Evolutionary conservation across 2,797 vertebrate species (phyloP), one percentile per base, ranked within the genome.

Genomic region (Nyctalus aviator): DNA sequence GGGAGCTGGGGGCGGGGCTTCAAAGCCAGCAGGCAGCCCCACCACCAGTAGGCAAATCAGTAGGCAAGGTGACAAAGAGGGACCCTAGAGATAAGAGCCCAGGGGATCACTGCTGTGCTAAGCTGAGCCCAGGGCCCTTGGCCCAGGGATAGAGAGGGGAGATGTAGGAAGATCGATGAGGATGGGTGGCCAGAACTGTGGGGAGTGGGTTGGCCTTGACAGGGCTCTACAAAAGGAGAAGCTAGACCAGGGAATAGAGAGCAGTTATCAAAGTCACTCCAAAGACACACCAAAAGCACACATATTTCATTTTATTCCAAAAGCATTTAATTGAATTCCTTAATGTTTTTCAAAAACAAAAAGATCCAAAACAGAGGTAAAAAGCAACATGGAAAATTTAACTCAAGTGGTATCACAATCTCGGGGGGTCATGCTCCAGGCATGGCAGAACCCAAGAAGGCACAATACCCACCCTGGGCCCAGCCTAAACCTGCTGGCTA

Each of bases 241-340:
- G 53, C 12, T 8, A 14, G 3, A 10, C 37, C 35, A 92, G 78
- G 35, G 41, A 72, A 53, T 18, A 73, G 13, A 87, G 17, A 25
- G n/a, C 32, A 84, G 30, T 90, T 84, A 83, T 73, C 83, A 88
- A 50, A 88, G 48, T 71, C 69, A 87, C 6, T 69, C 27, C 83
- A 83, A 94, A 96, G 68, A 93, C 64, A 94, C 71, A 92, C 48
- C 37, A 84, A 95, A 97, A 77, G 41, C 93, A 97, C 78, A 95
- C 71, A 90, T 23, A 84, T 37, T 93, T 69, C 57, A 72, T 98
- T 98, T 97, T 96, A 96, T 97, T 97, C 95, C 98, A 98, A 98
- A 98, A 95, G 95, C 86, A 96, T 98, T 98, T 98, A 97, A 98
- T 98, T 98, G 97, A 98, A 97, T 90, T 97, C 97, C 96, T 97